These are phyloP conservation scores for Falco peregrinus DNA, from an alignment of 2,797 vertebrate genomes.

Conservation along the genomic window DNA sequence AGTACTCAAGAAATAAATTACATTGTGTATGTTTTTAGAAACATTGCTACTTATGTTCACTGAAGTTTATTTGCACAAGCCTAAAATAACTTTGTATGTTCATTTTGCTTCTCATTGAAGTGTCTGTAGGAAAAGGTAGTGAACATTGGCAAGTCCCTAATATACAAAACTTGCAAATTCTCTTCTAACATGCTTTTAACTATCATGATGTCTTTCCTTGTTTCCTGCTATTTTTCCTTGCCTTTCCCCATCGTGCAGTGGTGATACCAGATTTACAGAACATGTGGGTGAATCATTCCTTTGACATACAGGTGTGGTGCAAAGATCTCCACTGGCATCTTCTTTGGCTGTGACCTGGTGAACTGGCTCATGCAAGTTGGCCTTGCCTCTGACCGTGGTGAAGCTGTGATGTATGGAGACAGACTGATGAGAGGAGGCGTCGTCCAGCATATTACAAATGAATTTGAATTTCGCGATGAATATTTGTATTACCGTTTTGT, in stretches of 20 bases:
- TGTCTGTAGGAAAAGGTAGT: not conserved
- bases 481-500: conserved; percentile 87
- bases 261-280: conserved; percentile 81
- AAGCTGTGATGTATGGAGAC: conserved; percentile 87
- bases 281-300: conserved; percentile 86
- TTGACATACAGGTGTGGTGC: conserved; percentile 92
- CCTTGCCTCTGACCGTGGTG: conserved; percentile 86
- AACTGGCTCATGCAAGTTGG: conserved; percentile 93
- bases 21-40: not conserved
- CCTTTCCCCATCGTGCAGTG: conserved; percentile 74
- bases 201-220: conserved; percentile 74
- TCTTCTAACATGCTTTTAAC: conserved; percentile 72
- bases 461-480: conserved; percentile 88
- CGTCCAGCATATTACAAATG: conserved; percentile 87
- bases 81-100: not conserved
- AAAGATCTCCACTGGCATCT: conserved; percentile 82
- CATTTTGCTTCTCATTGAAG: not conserved
- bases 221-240: conserved; percentile 71
- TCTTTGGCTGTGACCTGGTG: conserved; percentile 93
- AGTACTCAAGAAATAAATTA: not conserved
- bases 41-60: not conserved
- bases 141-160: conserved; percentile 40
- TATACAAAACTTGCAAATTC: conserved; percentile 36
- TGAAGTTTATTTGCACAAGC: conserved; percentile 12
- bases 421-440: conserved; percentile 87